Evolutionary conservation across 2,888 invertebrate genomes (phyloP), one percentile per base, ranked within the genome.

Genomic region (Petrolisthes cinctipes): DNA sequence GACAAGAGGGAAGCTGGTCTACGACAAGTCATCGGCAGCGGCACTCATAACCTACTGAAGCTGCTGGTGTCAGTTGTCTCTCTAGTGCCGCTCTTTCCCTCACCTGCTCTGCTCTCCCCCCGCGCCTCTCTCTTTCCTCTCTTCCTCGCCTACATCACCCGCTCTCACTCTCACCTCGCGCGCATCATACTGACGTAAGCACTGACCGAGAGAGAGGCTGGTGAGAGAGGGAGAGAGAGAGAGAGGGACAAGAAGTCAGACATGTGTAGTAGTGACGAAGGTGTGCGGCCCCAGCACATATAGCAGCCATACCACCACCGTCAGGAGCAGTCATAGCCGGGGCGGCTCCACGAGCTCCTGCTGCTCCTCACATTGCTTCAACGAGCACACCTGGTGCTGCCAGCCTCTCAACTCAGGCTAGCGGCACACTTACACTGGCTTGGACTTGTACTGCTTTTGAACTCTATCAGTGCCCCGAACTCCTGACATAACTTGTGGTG

Each of bases 181-280:
- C 86, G 86, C 86, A 86, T 86, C 86, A 76, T 80, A 82, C 79
- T 86, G 86, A 86, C 86, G 86, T 86, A 86, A 86, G 83, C 83
- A 79, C 71, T 83, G 73, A 79, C 54, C n/a, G 56, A 23, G 79
- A 57, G 85, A 85, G 80, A 79, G 79, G 76, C 76, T 23, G 81
- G 37, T 9, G 73, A 54, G 85, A 80, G 80, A 85, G 85, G 68
- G 85, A 79, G 79, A 76, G 81, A 76, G 81, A 82, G 82, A 73
- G 86, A 83, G 83, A 83, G 86, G 79, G 83, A 79, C 68, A 78
- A 86, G 86, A 83, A 83, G 71, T 82, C 86, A 83, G 86, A 86
- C 86, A 86, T 86, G 86, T 86, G 86, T 86, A 86, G 86, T 86
- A 79, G 86, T 86, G 85, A 81, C 81, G 85, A 81, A 81, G 81